Evolutionary conservation across 2,888 invertebrate species (phyloP).

Genomic region (Metallyticus violacea): DNA sequence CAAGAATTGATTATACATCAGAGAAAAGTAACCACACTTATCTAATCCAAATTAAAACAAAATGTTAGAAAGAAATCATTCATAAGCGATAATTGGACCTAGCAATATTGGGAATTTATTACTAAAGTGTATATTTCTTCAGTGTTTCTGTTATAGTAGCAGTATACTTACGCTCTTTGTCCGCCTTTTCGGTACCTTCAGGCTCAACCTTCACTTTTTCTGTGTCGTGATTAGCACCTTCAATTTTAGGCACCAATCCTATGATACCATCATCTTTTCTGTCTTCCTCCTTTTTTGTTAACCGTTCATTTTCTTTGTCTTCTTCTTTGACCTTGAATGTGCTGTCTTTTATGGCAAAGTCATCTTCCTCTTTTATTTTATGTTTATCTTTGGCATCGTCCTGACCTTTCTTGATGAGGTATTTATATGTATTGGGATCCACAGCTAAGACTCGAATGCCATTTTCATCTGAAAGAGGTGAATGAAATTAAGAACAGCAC

Average conservation of each 20-base stretch:
- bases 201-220: neutral
- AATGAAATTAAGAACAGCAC: neutral
- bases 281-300: conserved; percentile 37
- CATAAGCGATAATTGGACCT: too few relatives aligned
- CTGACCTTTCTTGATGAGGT: conserved; percentile 59
- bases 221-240: conserved; percentile 14
- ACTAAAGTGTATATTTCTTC: too few relatives aligned
- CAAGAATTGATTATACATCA: too few relatives aligned
- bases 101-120: too few relatives aligned
- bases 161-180: neutral
- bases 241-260: conserved; percentile 27
- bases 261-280: conserved; percentile 31
- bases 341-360: conserved; percentile 42
- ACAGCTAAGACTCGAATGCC: conserved; percentile 72
- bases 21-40: too few relatives aligned
- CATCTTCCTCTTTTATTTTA: conserved; percentile 21
- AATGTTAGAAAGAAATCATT: too few relatives aligned
- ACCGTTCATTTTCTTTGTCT: conserved; percentile 32
- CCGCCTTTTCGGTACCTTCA: neutral
- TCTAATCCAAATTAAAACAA: too few relatives aligned
- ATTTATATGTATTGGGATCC: conserved; percentile 75
- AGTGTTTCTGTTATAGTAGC: neutral
- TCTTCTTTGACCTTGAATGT: conserved; percentile 38
- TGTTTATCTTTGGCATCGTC: conserved; percentile 48
- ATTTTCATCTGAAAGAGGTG: conserved; percentile 51